Percentiles rank a stretch among this genome's conserved stretches.
Evolutionary conservation across 2,888 invertebrate species (phyloP).

Genomic region (Xestia sexstrigata): DNA sequence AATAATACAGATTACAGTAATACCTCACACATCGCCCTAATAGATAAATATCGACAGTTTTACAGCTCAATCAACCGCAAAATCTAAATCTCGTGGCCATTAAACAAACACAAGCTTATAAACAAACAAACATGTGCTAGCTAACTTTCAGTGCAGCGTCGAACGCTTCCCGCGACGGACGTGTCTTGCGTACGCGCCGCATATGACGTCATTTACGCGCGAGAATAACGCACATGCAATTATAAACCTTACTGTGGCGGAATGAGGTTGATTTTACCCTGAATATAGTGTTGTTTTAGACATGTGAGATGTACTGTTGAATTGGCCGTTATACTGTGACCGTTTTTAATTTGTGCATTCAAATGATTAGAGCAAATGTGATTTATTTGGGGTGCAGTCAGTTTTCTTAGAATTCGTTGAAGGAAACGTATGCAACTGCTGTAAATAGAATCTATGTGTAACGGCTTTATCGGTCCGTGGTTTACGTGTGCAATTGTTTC

Average conservation of each 20-base stretch:
- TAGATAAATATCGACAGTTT: conserved; percentile 67
- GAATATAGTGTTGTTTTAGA: conserved; percentile 62
- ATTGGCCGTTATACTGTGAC: conserved; percentile 67
- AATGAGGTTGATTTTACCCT: conserved; percentile 59
- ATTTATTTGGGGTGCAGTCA: conserved; percentile 58
- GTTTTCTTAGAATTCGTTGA: conserved; percentile 56
- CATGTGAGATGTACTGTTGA: conserved; percentile 57
- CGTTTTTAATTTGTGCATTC: conserved; percentile 73
- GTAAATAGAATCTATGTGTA: conserved; percentile 52
- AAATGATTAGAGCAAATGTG: conserved; percentile 65
- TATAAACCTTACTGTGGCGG: conserved; percentile 33
- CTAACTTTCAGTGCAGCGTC: conserved; percentile 75
- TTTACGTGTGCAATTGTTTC: conserved; percentile 48
- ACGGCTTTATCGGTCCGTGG: conserved; percentile 41
- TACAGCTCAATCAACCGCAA: conserved; percentile 66
- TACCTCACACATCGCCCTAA: conserved; percentile 51
- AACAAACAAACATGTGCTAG: conserved; percentile 74
- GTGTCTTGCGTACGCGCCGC: conserved; percentile 59
- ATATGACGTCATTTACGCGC: conserved; percentile 67
- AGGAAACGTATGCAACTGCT: conserved; percentile 53
- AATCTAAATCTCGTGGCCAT: conserved; percentile 62
- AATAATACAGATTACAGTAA: conserved; percentile 17
- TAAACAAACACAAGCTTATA: conserved; percentile 65
- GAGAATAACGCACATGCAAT: conserved; percentile 28
- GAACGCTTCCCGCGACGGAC: conserved; percentile 68